Evolutionary conservation across 2,113 vertebrate genomes (phyloP).

Genomic region (Lampris megalopsis): DNA sequence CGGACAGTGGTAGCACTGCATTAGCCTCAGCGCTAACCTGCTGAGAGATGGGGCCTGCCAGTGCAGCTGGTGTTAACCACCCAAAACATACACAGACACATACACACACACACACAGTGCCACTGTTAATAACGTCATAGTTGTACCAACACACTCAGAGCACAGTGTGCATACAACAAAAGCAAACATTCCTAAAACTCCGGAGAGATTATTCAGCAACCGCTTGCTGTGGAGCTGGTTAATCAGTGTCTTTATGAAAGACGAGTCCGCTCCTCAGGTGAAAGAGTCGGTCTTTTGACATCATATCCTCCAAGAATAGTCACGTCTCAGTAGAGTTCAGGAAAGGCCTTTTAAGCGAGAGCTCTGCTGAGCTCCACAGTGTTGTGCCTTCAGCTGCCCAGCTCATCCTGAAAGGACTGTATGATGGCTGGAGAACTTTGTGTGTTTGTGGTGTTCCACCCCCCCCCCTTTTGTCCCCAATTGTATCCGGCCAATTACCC

Average conservation of each 20-base stretch:
- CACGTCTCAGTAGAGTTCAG: constrained; percentile 7
- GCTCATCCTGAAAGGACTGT: not conserved
- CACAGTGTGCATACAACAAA: constrained; percentile 43
- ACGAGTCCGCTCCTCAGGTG: constrained; percentile 22
- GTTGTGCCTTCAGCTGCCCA: constrained; percentile 3
- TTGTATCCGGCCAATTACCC: too few relatives aligned
- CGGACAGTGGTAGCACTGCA: constrained; percentile 64
- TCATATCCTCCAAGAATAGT: constrained; percentile 25
- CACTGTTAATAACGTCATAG: constrained; percentile 29
- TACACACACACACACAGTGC: constrained; percentile 45
- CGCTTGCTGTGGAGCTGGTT: constrained; percentile 32
- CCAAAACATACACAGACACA: constrained; percentile 65
- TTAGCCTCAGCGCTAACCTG: constrained; percentile 75
- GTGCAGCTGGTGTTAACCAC: constrained; percentile 76
- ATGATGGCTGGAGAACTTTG: not conserved
- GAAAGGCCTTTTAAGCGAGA: constrained; percentile 36
- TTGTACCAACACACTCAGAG: constrained; percentile 45
- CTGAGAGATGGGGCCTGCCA: constrained; percentile 71
- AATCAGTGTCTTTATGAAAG: constrained; percentile 41
- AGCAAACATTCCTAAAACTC: constrained; percentile 53
- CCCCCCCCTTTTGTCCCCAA: too few relatives aligned
- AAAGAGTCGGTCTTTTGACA: constrained; percentile 9
- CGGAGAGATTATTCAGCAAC: constrained; percentile 43
- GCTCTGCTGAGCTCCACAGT: constrained; percentile 11
- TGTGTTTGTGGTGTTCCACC: not conserved